Base-by-base conservation (phyloP, 2,113 vertebrate genomes). In the Halcyon malimbica region DNA sequence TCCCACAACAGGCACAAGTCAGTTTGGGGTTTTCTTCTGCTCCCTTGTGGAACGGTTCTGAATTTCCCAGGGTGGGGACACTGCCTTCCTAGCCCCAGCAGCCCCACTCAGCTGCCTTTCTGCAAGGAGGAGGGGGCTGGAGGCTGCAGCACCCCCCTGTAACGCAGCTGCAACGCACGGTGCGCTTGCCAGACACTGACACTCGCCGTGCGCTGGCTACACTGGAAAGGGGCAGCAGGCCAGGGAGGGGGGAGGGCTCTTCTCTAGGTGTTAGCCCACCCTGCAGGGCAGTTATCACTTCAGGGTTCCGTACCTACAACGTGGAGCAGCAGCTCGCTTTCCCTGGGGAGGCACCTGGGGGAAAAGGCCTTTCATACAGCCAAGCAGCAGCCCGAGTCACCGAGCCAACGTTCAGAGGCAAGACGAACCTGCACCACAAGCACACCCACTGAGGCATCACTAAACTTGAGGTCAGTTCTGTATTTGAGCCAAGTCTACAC, bases 131-230 rank as follows among this genome's bases (percentile, higher is more conserved):
- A 26, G 13, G 59, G 19, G 16, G 33, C 14, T 16, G 24, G 42
- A 6, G 63, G 51, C 67, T 26, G 51, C 4, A n/a, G 56, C 50
- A 33, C 25, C 14, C 11, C 14, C 68, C 15, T 6, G 42, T 42
- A 15, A 42, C 42, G 16, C 15, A 13, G 41, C 41, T 41, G 41
- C 41, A 41, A 41, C 15, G 35, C 17, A 3, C 2, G 0, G 28
- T 3, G 35, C 1, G 1, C 4, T 4, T 4, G 0, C 24, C 8
- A 6, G 18, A n/a, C 10, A 16, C 11, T 7, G 0, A 0, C 9
- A 24, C 28, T 4, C 28, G 3, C 0, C 16, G 39, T 7, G n/a
- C 28, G 19, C 63, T 31, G 39, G 39, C 46, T 46, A 4, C 46
- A 10, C 46, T 46, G 46, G 9, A 46, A 46, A 20, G 46, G 46